These are phyloP conservation scores for Agapornis roseicollis DNA, from an alignment of 2,113 vertebrate genomes.

Conservation along the genomic window DNA sequence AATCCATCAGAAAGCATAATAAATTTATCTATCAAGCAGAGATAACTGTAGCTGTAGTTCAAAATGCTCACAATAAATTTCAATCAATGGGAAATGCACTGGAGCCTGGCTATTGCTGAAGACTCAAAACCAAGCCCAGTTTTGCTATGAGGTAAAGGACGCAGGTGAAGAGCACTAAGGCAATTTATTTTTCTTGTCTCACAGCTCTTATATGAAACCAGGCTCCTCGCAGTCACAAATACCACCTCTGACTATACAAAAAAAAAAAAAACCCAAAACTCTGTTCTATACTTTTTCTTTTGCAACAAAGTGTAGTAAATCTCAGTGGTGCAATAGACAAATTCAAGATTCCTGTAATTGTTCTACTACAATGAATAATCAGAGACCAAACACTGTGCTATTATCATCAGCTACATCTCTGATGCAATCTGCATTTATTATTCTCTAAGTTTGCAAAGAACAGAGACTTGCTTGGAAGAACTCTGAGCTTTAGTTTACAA, in stretches of 20 bases:
- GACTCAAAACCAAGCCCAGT: not conserved
- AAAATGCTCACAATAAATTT: not conserved
- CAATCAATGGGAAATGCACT: not conserved
- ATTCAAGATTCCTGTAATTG: not conserved
- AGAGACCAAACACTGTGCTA: constrained; percentile 3
- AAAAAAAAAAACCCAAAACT: constrained; percentile 14
- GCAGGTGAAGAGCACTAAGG: not conserved
- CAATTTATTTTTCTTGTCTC: not conserved
- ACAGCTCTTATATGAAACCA: not conserved
- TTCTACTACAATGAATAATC: constrained; percentile 38
- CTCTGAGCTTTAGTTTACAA: not conserved
- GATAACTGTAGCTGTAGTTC: not conserved
- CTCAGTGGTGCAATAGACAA: not conserved
- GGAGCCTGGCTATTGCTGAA: not conserved
- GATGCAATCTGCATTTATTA: constrained; percentile 49
- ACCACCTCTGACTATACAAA: not conserved
- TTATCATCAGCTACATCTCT: constrained; percentile 9
- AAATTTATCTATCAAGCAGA: not conserved
- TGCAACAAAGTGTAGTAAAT: not conserved
- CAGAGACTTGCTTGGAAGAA: not conserved
- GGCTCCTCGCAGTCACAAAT: not conserved
- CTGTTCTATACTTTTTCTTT: not conserved
- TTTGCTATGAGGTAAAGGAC: constrained; percentile 1
- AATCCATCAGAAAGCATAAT: not conserved
- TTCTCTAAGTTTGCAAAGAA: constrained; percentile 14